Evolutionary conservation across 2,797 vertebrate species (phyloP).

Genomic region (Bucorvus abyssinicus): DNA sequence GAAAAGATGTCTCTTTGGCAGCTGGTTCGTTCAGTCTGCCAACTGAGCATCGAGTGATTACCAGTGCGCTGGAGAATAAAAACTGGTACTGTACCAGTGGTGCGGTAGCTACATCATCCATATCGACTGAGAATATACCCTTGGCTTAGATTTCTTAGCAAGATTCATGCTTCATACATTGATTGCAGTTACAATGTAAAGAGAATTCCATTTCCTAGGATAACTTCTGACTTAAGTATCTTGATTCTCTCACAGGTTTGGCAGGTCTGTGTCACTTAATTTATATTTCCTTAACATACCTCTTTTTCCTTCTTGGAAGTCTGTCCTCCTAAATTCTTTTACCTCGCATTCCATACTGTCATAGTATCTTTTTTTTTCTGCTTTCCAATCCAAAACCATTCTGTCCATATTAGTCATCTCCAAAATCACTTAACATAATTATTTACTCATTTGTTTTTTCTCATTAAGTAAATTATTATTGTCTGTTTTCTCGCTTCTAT

Average conservation of each 20-base stretch:
- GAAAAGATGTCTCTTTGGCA: constrained; percentile 21
- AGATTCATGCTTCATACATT: background rate
- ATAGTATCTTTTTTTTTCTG: background rate
- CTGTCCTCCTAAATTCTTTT: background rate
- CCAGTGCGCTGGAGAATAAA: background rate
- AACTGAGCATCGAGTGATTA: background rate
- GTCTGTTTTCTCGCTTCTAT: background rate
- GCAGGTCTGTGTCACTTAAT: background rate
- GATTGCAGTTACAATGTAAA: background rate
- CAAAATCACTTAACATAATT: background rate
- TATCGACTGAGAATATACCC: background rate
- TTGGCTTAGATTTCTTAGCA: background rate
- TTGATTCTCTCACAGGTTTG: background rate
- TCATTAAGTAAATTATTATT: background rate
- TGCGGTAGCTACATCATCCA: background rate
- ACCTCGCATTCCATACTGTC: background rate
- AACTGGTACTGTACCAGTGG: background rate
- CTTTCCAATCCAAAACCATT: background rate
- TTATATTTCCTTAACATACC: background rate
- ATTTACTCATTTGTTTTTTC: background rate
- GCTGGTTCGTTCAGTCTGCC: background rate
- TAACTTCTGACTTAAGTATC: background rate
- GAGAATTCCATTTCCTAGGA: background rate
- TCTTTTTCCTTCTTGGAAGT: background rate
- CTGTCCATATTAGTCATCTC: background rate